Evolutionary conservation across 1,140 invertebrate genomes (phyloP).

Genomic region (Lasaia peninsularis): DNA sequence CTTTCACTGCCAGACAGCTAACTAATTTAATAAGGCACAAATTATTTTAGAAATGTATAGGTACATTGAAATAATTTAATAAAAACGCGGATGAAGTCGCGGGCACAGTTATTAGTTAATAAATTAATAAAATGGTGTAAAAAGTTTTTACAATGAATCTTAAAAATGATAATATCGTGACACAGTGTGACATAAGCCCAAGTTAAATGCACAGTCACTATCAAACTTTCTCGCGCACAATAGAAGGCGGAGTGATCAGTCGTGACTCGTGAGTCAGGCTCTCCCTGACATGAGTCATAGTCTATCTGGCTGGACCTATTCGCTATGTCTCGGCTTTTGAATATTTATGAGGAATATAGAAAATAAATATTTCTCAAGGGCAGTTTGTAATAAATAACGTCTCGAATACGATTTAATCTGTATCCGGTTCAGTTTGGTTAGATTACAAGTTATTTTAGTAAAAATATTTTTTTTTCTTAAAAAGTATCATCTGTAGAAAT

Average conservation of each 20-base stretch:
- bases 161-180: background rate
- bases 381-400: background rate
- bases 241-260: conserved; percentile 4
- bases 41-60: too few relatives aligned
- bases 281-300: conserved; percentile 8
- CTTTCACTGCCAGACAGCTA: too few relatives aligned
- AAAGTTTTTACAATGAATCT: too few relatives aligned
- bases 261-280: conserved; percentile 8
- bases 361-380: background rate
- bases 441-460: too few relatives aligned
- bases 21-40: too few relatives aligned
- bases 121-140: too few relatives aligned
- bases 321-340: background rate
- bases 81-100: too few relatives aligned
- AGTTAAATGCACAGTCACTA: conserved; percentile 3
- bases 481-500: too few relatives aligned
- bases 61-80: too few relatives aligned
- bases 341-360: conserved; percentile 5
- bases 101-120: too few relatives aligned
- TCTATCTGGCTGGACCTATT: background rate
- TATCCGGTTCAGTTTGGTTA: too few relatives aligned
- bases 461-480: too few relatives aligned
- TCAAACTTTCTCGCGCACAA: conserved; percentile 7
- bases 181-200: background rate
- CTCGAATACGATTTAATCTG: background rate